phyloP scores from a whole-genome alignment of 2,113 vertebrate species.

The Pterocles burchelli region DNA sequence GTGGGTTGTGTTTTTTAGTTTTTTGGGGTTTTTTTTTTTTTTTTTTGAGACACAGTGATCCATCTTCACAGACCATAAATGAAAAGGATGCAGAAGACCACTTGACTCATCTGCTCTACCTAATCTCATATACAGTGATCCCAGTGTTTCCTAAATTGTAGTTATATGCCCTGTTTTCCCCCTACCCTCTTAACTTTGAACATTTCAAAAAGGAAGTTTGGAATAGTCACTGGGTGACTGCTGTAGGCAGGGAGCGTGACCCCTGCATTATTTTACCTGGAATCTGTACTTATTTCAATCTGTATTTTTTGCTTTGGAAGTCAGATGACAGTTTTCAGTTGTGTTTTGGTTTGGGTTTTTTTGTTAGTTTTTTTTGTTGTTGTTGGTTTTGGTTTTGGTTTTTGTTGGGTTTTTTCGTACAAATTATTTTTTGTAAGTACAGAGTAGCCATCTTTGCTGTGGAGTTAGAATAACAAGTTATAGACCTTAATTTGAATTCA shows the following conservation, averaged over 20 bases:
- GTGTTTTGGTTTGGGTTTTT: too few relatives aligned
- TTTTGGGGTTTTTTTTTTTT: too few relatives aligned
- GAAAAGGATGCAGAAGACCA: background rate
- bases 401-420: background rate
- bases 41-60: background rate
- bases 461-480: background rate
- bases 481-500: background rate
- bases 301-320: background rate
- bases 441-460: background rate
- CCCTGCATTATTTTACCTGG: background rate
- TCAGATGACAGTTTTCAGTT: background rate
- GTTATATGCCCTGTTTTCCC: background rate
- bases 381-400: too few relatives aligned
- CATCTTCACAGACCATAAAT: background rate
- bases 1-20: too few relatives aligned
- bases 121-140: background rate
- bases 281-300: background rate
- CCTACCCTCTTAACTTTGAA: background rate
- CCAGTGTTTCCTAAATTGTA: background rate
- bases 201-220: background rate
- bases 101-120: background rate
- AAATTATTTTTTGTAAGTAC: background rate
- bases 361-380: background rate
- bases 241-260: fast-evolving
- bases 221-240: background rate